Base-by-base conservation (phyloP, 2,797 vertebrate genomes). In the Rhynchonycteris naso region DNA sequence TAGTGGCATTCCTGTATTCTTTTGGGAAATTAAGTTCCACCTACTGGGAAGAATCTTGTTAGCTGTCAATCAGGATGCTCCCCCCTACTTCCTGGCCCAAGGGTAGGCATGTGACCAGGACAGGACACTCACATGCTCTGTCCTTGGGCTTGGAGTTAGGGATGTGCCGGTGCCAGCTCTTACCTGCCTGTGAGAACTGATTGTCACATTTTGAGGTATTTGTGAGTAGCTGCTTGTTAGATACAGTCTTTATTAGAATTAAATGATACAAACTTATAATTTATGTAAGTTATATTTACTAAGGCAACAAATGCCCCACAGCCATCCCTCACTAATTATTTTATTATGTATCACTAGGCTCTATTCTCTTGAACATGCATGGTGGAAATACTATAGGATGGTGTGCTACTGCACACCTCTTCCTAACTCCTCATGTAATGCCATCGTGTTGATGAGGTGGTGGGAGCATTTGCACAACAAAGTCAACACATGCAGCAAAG, bases 371-470 rank as follows among this genome's bases (percentile, higher is more conserved):
- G 59, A 8, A 8, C 30, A n/a, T 24, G 56, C 2, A 30, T 18
- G n/a, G 33, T 0, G 47, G 84, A 68, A 85, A 58, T 5, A 16
- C 5, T 0, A 11, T 0, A 33, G 0, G 8, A 52, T 5, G 13
- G 5, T 9, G 14, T 16, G 58, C 18, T 54, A 12, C 56, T 28
- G 28, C 0, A 5, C 15, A 2, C 33, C 30, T 56, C 54, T 11
- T 35, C 71, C 58, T 30, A 56, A 1, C n/a, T 50, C 56, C 12
- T 4, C 22, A 15, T 47, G 74, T 28, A 22, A 3, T 35, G 80
- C 21, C 11, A 11, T 3, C 7, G 0, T 5, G 0, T 7, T 2
- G 35, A 38, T 18, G 68, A 68, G 12, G 26, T 0, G 59, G 52
- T 22, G n/a, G 58, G 52, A 61, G 43, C n/a, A 10, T 79, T 52